Evolutionary conservation across 1,140 invertebrate species (phyloP).

Genomic region (Drosophila biarmipes): DNA sequence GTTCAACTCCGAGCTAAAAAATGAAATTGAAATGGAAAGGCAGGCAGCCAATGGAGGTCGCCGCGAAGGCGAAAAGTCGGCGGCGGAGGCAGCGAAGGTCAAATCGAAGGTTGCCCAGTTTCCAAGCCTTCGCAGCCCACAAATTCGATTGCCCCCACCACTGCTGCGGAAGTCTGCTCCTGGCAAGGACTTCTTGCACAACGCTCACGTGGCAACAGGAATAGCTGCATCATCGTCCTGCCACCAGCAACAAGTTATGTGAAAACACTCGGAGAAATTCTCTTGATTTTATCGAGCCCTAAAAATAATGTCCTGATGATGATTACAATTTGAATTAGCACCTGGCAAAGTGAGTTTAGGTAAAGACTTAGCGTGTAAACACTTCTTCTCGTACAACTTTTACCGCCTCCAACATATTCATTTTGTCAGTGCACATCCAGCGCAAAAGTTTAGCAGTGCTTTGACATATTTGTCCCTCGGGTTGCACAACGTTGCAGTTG

Average conservation of each 20-base stretch:
- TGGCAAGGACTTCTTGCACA: constrained; percentile 49
- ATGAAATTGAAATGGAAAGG: constrained; percentile 65
- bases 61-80: constrained; percentile 31
- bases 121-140: constrained; percentile 5
- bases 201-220: constrained; percentile 39
- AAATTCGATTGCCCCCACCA: neutral
- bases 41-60: constrained; percentile 34
- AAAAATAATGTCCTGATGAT: no score
- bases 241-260: constrained; percentile 54
- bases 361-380: no score
- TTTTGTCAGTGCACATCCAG: constrained; percentile 10
- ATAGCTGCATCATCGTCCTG: neutral
- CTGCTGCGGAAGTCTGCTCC: neutral
- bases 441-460: constrained; percentile 24
- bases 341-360: no score
- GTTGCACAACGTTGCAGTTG: constrained; percentile 29
- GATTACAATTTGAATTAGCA: no score
- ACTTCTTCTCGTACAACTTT: no score
- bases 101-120: constrained; percentile 50
- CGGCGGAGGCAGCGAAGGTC: constrained; percentile 54
- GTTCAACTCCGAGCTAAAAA: constrained; percentile 33
- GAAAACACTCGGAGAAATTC: neutral
- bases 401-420: neutral
- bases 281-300: neutral
- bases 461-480: constrained; percentile 48